Percentiles rank a stretch among this genome's conserved stretches.
Conservation (phyloP, 2,888 invertebrate genomes). For the Cataglyphis cursor region DNA sequence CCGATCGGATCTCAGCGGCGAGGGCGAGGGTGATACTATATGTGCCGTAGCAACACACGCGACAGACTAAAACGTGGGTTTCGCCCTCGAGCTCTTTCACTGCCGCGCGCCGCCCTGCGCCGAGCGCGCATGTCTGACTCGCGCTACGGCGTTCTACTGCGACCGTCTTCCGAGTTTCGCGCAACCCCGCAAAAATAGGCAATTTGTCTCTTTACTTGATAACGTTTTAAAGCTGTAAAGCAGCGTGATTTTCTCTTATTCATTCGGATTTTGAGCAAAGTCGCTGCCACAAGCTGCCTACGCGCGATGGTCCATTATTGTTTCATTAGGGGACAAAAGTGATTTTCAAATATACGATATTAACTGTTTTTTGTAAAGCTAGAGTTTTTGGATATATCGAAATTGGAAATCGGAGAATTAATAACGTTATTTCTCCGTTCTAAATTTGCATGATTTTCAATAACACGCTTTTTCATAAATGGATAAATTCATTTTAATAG, state of each 20-base stretch:
- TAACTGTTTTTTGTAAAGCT: constrained; percentile 6
- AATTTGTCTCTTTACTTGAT: constrained; percentile 28
- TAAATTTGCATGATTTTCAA: background rate
- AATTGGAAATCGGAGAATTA: background rate
- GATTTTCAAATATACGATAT: background rate
- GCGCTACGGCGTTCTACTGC: constrained; percentile 74
- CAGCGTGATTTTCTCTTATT: constrained; percentile 13
- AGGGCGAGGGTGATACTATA: constrained; percentile 36
- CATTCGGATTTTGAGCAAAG: background rate
- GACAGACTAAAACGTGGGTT: constrained; percentile 80
- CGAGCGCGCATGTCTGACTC: constrained; percentile 81
- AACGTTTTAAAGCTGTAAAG: constrained; percentile 3
- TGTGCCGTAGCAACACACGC: constrained; percentile 77
- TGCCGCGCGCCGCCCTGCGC: constrained; percentile 65
- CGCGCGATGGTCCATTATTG: background rate
- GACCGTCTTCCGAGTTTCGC: constrained; percentile 29
- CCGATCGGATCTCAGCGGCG: background rate
- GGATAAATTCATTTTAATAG: constrained; percentile 14
- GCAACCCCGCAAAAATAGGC: constrained; percentile 29
- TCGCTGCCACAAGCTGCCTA: background rate
- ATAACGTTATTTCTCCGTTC: background rate
- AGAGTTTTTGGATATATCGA: background rate
- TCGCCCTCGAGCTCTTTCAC: constrained; percentile 74
- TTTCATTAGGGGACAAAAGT: background rate
- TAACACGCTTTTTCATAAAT: background rate